Conservation (phyloP, 2,113 vertebrate species). For the Chrysochloris asiatica region DNA sequence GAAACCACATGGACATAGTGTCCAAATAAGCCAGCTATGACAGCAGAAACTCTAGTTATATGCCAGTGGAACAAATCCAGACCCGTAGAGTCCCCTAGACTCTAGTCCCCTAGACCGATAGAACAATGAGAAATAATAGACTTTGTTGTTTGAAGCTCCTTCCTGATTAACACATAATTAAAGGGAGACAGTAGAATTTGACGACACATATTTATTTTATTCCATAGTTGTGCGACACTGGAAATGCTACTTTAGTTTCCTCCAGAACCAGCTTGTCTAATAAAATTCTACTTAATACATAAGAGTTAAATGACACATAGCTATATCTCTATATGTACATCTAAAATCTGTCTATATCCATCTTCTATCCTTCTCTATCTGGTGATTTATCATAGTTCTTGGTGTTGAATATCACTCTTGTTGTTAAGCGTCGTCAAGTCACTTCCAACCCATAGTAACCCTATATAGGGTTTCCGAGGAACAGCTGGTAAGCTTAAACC, state of each 20-base stretch:
- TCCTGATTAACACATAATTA: background rate
- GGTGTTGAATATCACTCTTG: background rate
- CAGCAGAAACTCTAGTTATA: accelerated
- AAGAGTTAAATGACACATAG: background rate
- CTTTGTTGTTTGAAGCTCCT: background rate
- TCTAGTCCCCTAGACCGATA: background rate
- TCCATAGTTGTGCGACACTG: background rate
- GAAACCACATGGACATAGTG: accelerated
- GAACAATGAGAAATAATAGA: background rate
- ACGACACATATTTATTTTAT: background rate
- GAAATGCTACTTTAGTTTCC: background rate
- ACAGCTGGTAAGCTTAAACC: no score
- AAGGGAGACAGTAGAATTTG: background rate
- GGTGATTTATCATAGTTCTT: background rate
- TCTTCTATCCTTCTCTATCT: background rate
- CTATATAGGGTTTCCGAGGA: no score
- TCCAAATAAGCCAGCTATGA: background rate
- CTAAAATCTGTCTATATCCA: background rate
- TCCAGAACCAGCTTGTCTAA: background rate
- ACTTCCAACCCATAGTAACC: no score
- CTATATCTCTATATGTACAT: background rate
- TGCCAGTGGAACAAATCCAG: background rate
- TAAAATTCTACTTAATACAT: background rate
- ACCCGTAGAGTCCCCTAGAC: background rate
- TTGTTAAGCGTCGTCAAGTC: no score